Percentiles rank a stretch among this genome's conserved stretches.
Conservation (phyloP, 2,113 vertebrate species). For the Nibea coibor region DNA sequence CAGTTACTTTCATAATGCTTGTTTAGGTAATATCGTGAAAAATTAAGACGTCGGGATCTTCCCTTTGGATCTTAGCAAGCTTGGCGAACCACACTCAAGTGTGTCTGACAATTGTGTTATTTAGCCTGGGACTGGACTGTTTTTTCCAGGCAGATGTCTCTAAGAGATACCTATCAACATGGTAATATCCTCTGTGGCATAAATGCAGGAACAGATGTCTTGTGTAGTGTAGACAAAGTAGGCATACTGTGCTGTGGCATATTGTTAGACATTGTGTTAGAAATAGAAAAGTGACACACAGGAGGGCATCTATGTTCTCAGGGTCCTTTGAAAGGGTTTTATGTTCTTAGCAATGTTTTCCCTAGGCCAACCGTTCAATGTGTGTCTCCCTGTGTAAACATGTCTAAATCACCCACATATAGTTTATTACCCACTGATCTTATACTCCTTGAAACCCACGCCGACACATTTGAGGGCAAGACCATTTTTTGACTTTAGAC, state of each 20-base stretch:
- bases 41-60: slow-evolving; percentile 67
- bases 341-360: neutral
- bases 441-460: too few relatives aligned
- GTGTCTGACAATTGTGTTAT: slow-evolving; percentile 66
- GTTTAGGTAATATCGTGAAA: slow-evolving; percentile 44
- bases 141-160: slow-evolving; percentile 70
- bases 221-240: slow-evolving; percentile 27
- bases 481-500: too few relatives aligned
- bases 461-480: too few relatives aligned
- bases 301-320: neutral
- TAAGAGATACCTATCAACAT: slow-evolving; percentile 59
- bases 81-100: slow-evolving; percentile 40
- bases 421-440: too few relatives aligned
- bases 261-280: slow-evolving; percentile 16
- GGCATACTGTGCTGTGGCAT: slow-evolving; percentile 7
- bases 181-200: slow-evolving; percentile 63
- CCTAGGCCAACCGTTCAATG: too few relatives aligned
- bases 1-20: slow-evolving; percentile 33
- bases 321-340: neutral
- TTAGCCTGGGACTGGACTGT: slow-evolving; percentile 45
- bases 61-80: slow-evolving; percentile 46
- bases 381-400: too few relatives aligned
- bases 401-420: too few relatives aligned
- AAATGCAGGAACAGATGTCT: slow-evolving; percentile 73
- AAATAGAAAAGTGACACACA: neutral